A percentile compares a stretch with the other conserved stretches of the same genome.
phyloP scores from a whole-genome alignment of 2,797 vertebrate genomes.

The Xiphophorus birchmanni region DNA sequence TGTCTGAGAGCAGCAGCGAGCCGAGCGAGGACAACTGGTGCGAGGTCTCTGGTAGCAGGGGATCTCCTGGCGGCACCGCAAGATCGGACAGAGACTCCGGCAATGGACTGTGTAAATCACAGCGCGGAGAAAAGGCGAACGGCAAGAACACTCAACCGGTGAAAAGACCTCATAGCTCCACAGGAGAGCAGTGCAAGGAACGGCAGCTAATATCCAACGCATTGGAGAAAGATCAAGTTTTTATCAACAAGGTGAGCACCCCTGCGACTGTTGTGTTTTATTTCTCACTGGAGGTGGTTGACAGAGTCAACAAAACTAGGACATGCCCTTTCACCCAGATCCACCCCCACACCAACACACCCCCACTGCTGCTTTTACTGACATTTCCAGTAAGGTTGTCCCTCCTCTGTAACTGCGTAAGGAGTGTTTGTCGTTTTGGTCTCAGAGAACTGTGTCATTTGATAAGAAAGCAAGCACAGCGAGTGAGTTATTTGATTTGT shows the following conservation, averaged over 20 bases:
- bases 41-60: conserved; percentile 48
- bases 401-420: background rate
- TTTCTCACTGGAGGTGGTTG: conserved; percentile 20
- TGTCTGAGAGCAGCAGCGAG: conserved; percentile 43
- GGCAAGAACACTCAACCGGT: conserved; percentile 59
- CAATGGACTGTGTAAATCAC: conserved; percentile 57
- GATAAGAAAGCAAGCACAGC: conserved; percentile 9
- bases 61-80: conserved; percentile 58
- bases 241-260: conserved; percentile 80
- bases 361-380: conserved; percentile 13
- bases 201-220: conserved; percentile 55
- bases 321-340: conserved; percentile 49
- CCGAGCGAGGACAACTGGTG: conserved; percentile 53
- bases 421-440: conserved; percentile 37
- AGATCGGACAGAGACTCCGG: conserved; percentile 39
- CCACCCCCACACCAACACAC: conserved; percentile 4
- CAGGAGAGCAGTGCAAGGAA: conserved; percentile 53
- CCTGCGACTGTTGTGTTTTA: conserved; percentile 16
- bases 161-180: conserved; percentile 75
- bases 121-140: conserved; percentile 49
- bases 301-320: conserved; percentile 47
- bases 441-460: conserved; percentile 16
- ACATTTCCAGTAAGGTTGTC: conserved; percentile 47
- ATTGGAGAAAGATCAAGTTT: conserved; percentile 71
- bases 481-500: conserved; percentile 5